Evolutionary conservation across 2,113 vertebrate genomes (phyloP), one percentile per base, ranked within the genome.

Genomic region (Siphamia tubifer): DNA sequence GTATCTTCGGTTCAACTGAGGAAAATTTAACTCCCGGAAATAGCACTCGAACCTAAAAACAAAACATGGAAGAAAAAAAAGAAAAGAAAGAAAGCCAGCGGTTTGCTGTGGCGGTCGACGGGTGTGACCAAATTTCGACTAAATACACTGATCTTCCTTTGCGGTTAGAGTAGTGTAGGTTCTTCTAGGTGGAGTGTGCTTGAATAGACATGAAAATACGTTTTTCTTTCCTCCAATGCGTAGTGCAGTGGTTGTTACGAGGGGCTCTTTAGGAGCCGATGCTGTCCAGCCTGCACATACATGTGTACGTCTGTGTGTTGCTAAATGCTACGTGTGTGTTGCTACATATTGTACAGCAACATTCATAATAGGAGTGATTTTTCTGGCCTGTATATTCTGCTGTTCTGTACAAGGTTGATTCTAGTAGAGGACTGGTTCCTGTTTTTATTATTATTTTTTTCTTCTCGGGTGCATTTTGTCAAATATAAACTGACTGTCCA

Each of bases 381-480:
- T 62, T 60, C 57, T 62, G 81, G 81, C 70, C 73, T 86, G 81
- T 88, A 78, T 79, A 82, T 85, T 87, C 69, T 85, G 85, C 83
- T 86, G 85, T 83, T 86, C 62, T 60, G 67, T 86, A 58, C 5
- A 64, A 54, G 52, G 61, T 78, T 10, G 60, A 38, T 57, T 67
- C 67, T 70, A 67, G 77, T 68, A 66, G 51, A 79, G 88, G 88
- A 87, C 86, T 87, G 84, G 86, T 75, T 87, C 88, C 87, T 86
- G 47, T 72, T 81, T 6, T 8, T 7, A 76, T 40, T 15, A 38
- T 21, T 42, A 63, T 32, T 21, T 20, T 42, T 66, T 23, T 34
- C 25, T 19, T 44, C 43, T 6, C 45, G 25, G 28, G 38, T 68
- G 35, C 42, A 54, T 43, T 43, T 72, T 52, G n/a, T 55, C 36